Percentiles rank a stretch among this genome's conserved stretches.
Evolutionary conservation across 2,888 invertebrate species (phyloP).

Genomic region (Pandemis heparana): DNA sequence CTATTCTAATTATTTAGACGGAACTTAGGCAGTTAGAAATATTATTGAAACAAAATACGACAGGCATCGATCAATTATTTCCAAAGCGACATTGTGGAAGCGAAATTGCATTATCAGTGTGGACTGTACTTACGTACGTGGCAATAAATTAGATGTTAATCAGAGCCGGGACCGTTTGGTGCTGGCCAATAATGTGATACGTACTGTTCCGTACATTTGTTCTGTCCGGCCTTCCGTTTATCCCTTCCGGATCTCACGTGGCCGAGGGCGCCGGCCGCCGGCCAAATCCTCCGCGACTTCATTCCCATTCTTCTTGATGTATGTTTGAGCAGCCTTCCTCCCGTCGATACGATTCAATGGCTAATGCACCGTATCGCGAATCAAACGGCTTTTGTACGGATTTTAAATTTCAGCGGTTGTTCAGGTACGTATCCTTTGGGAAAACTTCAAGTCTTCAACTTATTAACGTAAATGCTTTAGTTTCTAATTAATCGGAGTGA

Average conservation of each 20-base stretch:
- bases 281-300: conserved; percentile 51
- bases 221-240: conserved; percentile 52
- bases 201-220: conserved; percentile 49
- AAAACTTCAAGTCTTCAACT: not conserved
- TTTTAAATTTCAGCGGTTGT: not conserved
- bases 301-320: conserved; percentile 43
- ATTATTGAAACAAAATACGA: not conserved
- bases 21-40: not conserved
- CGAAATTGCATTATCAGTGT: conserved; percentile 17
- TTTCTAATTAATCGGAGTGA: not conserved
- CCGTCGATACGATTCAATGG: conserved; percentile 31
- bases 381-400: not conserved
- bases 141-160: conserved; percentile 66
- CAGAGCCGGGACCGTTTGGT: conserved; percentile 56
- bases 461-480: not conserved
- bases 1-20: not conserved
- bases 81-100: not conserved
- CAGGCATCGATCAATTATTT: not conserved
- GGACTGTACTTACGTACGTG: conserved; percentile 57
- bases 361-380: conserved; percentile 5
- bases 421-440: not conserved
- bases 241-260: conserved; percentile 54
- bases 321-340: conserved; percentile 24
- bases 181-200: conserved; percentile 57
- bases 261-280: conserved; percentile 39